phyloP scores from a whole-genome alignment of 2,888 invertebrate species.

The Ichneumoninae sp. region DNA sequence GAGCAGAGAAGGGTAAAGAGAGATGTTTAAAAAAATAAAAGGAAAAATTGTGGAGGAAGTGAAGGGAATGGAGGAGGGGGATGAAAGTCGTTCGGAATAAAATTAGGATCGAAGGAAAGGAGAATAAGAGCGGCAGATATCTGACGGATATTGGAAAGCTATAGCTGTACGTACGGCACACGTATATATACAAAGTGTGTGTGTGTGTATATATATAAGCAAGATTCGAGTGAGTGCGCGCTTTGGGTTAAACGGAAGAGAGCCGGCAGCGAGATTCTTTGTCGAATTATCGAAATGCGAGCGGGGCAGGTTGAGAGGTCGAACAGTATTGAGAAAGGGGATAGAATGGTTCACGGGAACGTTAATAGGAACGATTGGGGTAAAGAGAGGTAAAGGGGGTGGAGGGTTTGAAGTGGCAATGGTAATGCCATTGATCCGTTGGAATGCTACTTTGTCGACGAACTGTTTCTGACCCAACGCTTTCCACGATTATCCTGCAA shows the following conservation, averaged over 20 bases:
- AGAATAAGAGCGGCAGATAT: constrained; percentile 40
- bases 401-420: constrained; percentile 11
- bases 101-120: constrained; percentile 53
- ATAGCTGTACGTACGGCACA: neutral
- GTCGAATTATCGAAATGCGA: constrained; percentile 55
- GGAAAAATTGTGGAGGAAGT: constrained; percentile 7
- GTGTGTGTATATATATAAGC: neutral
- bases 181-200: neutral
- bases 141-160: constrained; percentile 52
- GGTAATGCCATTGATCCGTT: constrained; percentile 62
- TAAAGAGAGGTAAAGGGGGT: neutral
- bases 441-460: constrained; percentile 27
- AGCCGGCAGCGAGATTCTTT: constrained; percentile 48
- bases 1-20: constrained; percentile 43
- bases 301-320: neutral
- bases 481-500: constrained; percentile 6
- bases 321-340: neutral
- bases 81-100: constrained; percentile 63
- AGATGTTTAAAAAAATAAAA: constrained; percentile 32
- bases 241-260: constrained; percentile 45
- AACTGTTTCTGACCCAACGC: constrained; percentile 17
- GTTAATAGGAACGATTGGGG: constrained; percentile 20
- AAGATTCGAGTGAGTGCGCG: constrained; percentile 6
- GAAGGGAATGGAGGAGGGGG: constrained; percentile 11
- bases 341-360: constrained; percentile 3